Conservation (phyloP, 2,113 vertebrate species). For the rabbit (Oryctolagus cuniculus) region mOryCun1.1 NC_091432.1:96931001-96931500, state of each 20-base stretch:
- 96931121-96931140: not conserved
- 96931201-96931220: not conserved
- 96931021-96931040: not conserved
- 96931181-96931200: not conserved
- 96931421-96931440: too few relatives aligned
- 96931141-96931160: not conserved
- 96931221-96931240: not conserved
- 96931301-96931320: not conserved
- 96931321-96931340: not conserved
- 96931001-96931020: too few relatives aligned
- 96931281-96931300: not conserved
- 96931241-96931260: not conserved
- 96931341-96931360: not conserved
- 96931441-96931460: not conserved
- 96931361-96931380: constrained; percentile 17
- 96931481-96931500: not conserved
- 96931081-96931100: not conserved
- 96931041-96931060: not conserved
- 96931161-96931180: not conserved
- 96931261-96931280: not conserved
- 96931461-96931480: not conserved
- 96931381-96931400: not conserved
- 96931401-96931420: not conserved
- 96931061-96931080: constrained; percentile 9
- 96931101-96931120: not conserved